Percentiles rank a stretch among this genome's conserved stretches.
phyloP scores from a whole-genome alignment of 1,140 invertebrate genomes.

The Metaphire vulgaris region DNA sequence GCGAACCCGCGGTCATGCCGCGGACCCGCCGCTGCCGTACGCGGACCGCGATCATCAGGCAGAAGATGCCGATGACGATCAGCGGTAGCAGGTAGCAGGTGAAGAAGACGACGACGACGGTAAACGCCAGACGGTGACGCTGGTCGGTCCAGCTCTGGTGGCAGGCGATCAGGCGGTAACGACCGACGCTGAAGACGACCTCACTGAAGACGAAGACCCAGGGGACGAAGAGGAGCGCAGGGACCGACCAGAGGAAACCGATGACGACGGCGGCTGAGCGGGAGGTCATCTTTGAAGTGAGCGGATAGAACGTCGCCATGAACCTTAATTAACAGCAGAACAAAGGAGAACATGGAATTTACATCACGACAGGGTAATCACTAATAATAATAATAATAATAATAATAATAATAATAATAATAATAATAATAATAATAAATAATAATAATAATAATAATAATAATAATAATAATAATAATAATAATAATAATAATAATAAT shows the following conservation, averaged over 20 bases:
- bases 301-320: slow-evolving; percentile 86
- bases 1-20: slow-evolving; percentile 52
- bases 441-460: too few relatives aligned
- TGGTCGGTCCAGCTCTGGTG: slow-evolving; percentile 34
- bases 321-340: too few relatives aligned
- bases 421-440: too few relatives aligned
- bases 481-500: too few relatives aligned
- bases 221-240: slow-evolving; percentile 72
- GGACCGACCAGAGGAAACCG: slow-evolving; percentile 81
- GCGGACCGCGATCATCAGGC: slow-evolving; percentile 84
- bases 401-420: too few relatives aligned
- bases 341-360: too few relatives aligned
- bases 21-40: slow-evolving; percentile 80
- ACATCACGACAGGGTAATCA: too few relatives aligned
- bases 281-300: slow-evolving; percentile 84
- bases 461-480: too few relatives aligned
- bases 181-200: slow-evolving; percentile 14
- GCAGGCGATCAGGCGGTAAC: slow-evolving; percentile 24
- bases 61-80: slow-evolving; percentile 82
- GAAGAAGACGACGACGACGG: slow-evolving; percentile 78
- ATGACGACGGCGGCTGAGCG: slow-evolving; percentile 76
- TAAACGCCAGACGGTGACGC: slow-evolving; percentile 72
- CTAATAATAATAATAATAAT: too few relatives aligned
- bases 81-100: slow-evolving; percentile 88
- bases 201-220: slow-evolving; percentile 82